These are phyloP conservation scores for Nezara viridula DNA, from an alignment of 2,888 invertebrate genomes.

Conservation along the genomic window DNA sequence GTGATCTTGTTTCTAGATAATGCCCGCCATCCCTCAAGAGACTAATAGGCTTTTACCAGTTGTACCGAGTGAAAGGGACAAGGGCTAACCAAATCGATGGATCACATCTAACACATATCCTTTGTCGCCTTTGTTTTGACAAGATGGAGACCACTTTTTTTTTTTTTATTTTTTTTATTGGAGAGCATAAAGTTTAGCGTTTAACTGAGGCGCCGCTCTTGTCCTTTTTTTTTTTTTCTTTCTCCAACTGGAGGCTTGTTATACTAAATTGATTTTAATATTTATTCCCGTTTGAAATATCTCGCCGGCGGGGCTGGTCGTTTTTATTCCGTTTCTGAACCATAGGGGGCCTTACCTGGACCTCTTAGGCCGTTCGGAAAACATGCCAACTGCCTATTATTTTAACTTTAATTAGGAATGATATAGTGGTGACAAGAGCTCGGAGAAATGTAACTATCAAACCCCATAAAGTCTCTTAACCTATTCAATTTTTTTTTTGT, in stretches of 20 bases:
- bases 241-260: conserved; percentile 45
- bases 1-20: conserved; percentile 23
- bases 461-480: neutral
- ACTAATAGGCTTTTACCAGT: conserved; percentile 44
- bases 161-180: neutral
- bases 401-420: conserved; percentile 48
- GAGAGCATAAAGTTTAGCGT: conserved; percentile 36
- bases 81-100: neutral
- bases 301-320: conserved; percentile 23
- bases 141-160: neutral
- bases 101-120: conserved; percentile 27
- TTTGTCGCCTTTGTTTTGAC: conserved; percentile 51
- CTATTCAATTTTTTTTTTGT: neutral
- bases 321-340: conserved; percentile 38
- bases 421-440: conserved; percentile 16
- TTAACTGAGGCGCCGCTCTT: conserved; percentile 44
- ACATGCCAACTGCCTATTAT: conserved; percentile 48
- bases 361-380: neutral
- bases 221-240: neutral
- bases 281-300: conserved; percentile 51
- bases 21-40: neutral
- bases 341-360: conserved; percentile 39
- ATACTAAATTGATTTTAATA: conserved; percentile 51
- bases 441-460: neutral
- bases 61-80: conserved; percentile 24